A percentile compares a stretch with the other conserved stretches of the same genome.
These are phyloP conservation scores for Amblyraja radiata DNA, from an alignment of 2,797 vertebrate genomes.

Conservation along the genomic window DNA sequence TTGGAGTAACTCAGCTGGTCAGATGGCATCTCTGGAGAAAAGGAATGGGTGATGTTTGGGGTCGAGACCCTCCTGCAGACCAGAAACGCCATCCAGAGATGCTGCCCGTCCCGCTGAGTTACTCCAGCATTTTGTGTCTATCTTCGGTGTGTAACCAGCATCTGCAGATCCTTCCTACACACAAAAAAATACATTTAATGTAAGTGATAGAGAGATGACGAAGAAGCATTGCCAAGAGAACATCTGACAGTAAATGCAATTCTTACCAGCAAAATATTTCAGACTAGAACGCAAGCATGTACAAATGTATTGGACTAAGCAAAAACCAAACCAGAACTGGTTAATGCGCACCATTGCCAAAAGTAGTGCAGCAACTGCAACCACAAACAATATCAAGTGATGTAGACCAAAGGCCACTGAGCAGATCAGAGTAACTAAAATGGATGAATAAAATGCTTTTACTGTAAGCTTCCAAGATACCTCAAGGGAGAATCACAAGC, in stretches of 20 bases:
- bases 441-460: neutral
- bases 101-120: too few relatives aligned
- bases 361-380: neutral
- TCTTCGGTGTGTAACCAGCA: too few relatives aligned
- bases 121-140: too few relatives aligned
- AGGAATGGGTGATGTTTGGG: too few relatives aligned
- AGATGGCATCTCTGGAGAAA: too few relatives aligned
- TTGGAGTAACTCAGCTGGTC: too few relatives aligned
- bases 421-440: neutral
- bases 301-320: neutral
- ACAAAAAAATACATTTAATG: neutral
- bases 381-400: neutral
- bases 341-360: neutral
- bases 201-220: neutral
- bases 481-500: neutral
- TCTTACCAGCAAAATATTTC: neutral
- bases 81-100: too few relatives aligned
- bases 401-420: neutral
- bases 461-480: neutral
- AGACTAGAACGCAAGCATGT: neutral
- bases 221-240: neutral
- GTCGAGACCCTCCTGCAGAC: too few relatives aligned
- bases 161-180: too few relatives aligned
- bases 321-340: neutral
- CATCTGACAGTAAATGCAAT: neutral